Base-by-base conservation (phyloP, 2,888 invertebrate genomes). In the Drosophila merina region DNA sequence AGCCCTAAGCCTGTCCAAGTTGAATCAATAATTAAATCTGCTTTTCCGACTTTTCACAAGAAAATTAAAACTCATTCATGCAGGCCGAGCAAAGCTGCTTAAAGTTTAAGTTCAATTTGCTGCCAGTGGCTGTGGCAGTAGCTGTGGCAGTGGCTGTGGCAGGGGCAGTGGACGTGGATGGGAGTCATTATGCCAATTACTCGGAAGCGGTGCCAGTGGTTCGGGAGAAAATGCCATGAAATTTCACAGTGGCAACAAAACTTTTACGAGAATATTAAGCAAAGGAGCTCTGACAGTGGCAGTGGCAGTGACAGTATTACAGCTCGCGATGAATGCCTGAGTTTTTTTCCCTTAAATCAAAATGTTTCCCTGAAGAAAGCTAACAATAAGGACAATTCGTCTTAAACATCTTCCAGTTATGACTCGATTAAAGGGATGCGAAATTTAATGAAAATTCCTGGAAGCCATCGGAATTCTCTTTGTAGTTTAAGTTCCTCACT, bases 231-330 rank as follows among this genome's bases (percentile, higher is more conserved):
- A 20, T 38, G 66, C 47, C 38, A 51, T 69, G 68, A 68, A 68
- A 66, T 56, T 67, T 67, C 56, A 66, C 48, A 49, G 67, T 14
- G 67, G 66, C 66, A 66, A 36, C 56, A 66, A 68, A 69, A 52
- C 47, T 58, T 68, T 68, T 69, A 70, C 40, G 70, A 69, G 68
- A 69, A 51, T 69, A 68, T 68, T 68, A 69, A 69, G 47, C 51
- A 58, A 59, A 52, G 47, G 63, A 52, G 58, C 54, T 28, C 9
- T 14, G 14, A 1, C 40, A 9, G 40, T 49, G 48, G 5, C 12
- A 44, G 51, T 20, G 44, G 3, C 30, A 55, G 8, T 25, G 25
- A 30, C 38, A 62, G 60, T 48, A 59, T 60, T 60, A 26, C 59
- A 40, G 45, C 10, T 12, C 25, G 6, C 30, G 40, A 12, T 48